Percentiles rank a stretch among this genome's conserved stretches.
Evolutionary conservation across 2,888 invertebrate species (phyloP).

Genomic region (Cheilosia scutellata): DNA sequence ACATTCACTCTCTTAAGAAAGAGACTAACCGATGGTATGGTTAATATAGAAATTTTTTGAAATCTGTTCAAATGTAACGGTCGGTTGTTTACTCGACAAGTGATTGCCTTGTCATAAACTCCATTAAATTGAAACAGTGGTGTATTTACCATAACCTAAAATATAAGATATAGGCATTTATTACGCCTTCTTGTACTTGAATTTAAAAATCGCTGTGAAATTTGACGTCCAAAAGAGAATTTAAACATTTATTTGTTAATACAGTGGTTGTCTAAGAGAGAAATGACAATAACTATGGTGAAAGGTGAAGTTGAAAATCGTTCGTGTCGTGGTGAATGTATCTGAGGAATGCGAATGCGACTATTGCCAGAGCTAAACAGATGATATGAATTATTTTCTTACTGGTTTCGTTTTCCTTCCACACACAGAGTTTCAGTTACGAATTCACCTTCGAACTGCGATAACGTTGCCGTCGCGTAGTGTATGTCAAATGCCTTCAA

Average conservation of each 20-base stretch:
- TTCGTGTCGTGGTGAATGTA: slow-evolving; percentile 38
- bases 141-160: neutral
- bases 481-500: slow-evolving; percentile 12
- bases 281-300: neutral
- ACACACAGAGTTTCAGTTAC: slow-evolving; percentile 47
- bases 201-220: too few relatives aligned
- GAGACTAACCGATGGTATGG: neutral
- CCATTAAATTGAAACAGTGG: too few relatives aligned
- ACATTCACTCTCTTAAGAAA: neutral
- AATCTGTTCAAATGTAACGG: slow-evolving; percentile 21
- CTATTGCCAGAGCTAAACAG: slow-evolving; percentile 42
- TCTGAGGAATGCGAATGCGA: slow-evolving; percentile 30
- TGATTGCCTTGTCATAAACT: too few relatives aligned
- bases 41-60: neutral
- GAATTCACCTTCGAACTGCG: slow-evolving; percentile 67
- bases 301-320: slow-evolving; percentile 8
- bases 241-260: too few relatives aligned
- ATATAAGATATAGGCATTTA: too few relatives aligned
- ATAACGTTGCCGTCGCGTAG: slow-evolving; percentile 50
- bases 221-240: too few relatives aligned
- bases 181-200: too few relatives aligned
- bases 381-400: slow-evolving; percentile 41
- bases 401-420: slow-evolving; percentile 52
- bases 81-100: neutral
- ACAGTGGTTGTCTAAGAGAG: neutral